phyloP scores from a whole-genome alignment of 2,797 vertebrate genomes.

The Parotocinclus haroldoi region DNA sequence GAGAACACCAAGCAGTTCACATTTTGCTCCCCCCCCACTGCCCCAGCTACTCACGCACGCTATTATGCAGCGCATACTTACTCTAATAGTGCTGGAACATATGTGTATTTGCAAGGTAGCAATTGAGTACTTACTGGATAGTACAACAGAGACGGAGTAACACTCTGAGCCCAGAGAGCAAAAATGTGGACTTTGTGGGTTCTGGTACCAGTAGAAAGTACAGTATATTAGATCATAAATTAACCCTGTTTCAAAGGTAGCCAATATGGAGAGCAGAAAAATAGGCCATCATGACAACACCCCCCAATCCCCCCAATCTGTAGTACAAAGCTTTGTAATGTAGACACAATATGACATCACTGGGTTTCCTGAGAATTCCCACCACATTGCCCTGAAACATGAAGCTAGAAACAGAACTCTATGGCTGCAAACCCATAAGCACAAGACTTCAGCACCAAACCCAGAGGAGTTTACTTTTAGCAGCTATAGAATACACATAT shows the following conservation, averaged over 20 bases:
- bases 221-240: neutral
- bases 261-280: constrained; percentile 9
- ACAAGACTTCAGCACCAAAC: constrained; percentile 25
- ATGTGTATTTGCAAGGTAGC: no score
- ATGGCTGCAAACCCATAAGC: constrained; percentile 29
- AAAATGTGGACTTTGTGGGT: constrained; percentile 9
- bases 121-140: no score
- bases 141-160: no score
- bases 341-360: constrained; percentile 61
- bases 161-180: neutral
- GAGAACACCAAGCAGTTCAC: neutral
- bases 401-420: constrained; percentile 46
- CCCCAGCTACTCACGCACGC: neutral
- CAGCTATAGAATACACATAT: constrained; percentile 48
- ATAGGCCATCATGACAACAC: no score
- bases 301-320: neutral
- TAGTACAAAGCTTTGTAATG: constrained; percentile 14
- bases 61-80: no score
- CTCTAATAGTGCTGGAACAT: no score
- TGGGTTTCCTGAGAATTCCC: constrained; percentile 68
- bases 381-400: constrained; percentile 51
- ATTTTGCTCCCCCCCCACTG: neutral
- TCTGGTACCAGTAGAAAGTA: neutral
- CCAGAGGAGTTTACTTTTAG: constrained; percentile 44
- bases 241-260: constrained; percentile 17